These are phyloP conservation scores for Dermatemys mawii DNA, from an alignment of 2,113 vertebrate genomes.

Conservation along the genomic window DNA sequence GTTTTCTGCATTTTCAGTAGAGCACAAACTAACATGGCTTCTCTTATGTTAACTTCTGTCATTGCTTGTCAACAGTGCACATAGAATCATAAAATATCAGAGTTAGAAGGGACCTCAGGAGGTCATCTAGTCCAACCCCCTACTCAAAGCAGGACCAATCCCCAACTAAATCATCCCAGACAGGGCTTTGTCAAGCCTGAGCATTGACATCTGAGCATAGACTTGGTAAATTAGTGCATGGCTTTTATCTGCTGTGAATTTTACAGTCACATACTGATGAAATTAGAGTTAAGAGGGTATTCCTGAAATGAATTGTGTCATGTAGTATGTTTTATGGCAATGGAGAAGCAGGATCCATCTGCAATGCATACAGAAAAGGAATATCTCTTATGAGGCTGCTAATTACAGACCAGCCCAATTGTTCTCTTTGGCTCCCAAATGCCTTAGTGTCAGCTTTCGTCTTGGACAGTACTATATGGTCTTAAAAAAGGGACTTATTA, in stretches of 20 bases:
- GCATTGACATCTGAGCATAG: rapidly evolving
- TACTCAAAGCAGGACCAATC: no score
- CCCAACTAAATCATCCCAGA: no score
- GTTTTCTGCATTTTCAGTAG: not conserved
- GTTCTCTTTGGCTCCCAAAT: not conserved
- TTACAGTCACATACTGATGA: rapidly evolving
- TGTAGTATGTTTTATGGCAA: not conserved
- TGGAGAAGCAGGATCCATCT: not conserved
- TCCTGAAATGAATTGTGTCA: not conserved
- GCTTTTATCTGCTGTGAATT: rapidly evolving
- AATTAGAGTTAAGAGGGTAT: not conserved
- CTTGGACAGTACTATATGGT: not conserved
- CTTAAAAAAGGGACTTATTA: not conserved
- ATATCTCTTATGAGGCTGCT: not conserved
- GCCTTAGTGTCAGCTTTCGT: not conserved
- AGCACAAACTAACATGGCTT: not conserved
- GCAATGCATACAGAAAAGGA: not conserved
- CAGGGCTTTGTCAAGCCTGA: no score
- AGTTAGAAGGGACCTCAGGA: no score
- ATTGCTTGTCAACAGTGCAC: not conserved
- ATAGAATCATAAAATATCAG: no score
- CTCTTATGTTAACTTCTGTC: not conserved
- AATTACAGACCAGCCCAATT: not conserved
- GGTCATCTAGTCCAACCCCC: no score
- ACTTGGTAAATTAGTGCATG: not conserved